phyloP scores from a whole-genome alignment of 2,888 invertebrate genomes.

The Atrina japonica region DNA sequence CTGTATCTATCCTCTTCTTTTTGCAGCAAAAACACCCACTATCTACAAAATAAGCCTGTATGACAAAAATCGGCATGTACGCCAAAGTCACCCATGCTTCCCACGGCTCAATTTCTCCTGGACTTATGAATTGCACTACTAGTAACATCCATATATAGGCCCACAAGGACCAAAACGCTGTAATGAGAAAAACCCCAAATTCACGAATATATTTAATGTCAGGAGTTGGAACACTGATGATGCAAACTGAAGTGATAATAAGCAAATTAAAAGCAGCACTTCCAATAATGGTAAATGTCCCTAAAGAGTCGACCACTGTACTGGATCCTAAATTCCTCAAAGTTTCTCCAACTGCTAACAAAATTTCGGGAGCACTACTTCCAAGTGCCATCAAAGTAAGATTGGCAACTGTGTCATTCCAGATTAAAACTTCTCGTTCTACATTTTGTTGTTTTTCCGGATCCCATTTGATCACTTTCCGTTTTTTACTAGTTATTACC shows the following conservation, averaged over 20 bases:
- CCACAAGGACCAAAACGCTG: constrained; percentile 76
- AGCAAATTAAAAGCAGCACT: constrained; percentile 79
- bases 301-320: constrained; percentile 65
- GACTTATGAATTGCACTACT: constrained; percentile 68
- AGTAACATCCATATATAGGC: constrained; percentile 80
- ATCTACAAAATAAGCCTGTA: constrained; percentile 75
- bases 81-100: constrained; percentile 77
- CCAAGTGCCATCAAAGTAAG: constrained; percentile 78
- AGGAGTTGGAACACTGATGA: constrained; percentile 69
- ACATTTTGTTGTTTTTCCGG: constrained; percentile 71
- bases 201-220: constrained; percentile 70
- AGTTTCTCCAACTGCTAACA: constrained; percentile 73
- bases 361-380: constrained; percentile 78
- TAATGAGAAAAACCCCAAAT: constrained; percentile 76
- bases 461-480: constrained; percentile 73
- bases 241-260: constrained; percentile 77
- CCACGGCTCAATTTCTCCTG: constrained; percentile 72
- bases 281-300: constrained; percentile 79
- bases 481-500: constrained; percentile 76
- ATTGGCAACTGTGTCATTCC: constrained; percentile 80
- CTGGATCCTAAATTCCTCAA: constrained; percentile 49
- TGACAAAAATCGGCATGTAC: constrained; percentile 76
- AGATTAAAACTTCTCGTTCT: constrained; percentile 74
- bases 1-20: constrained; percentile 56
- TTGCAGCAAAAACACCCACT: constrained; percentile 59